Conservation (phyloP, 2,888 invertebrate genomes). For the Cactoblastis cactorum region DNA sequence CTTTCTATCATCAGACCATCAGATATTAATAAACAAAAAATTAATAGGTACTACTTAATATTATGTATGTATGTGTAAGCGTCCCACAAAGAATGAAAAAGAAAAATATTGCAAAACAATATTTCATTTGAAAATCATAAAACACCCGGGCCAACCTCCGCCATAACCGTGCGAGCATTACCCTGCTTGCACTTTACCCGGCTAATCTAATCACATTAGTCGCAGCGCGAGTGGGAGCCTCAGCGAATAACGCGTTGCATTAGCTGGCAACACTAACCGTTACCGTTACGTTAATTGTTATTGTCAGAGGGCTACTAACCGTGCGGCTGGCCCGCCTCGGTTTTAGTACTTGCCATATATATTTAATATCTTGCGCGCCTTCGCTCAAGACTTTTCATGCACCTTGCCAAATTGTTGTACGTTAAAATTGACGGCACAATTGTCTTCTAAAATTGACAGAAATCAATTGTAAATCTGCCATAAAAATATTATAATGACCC, state of each 20-base stretch:
- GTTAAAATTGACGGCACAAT: neutral
- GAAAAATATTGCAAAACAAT: no score
- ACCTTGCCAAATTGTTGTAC: neutral
- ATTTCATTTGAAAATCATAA: no score
- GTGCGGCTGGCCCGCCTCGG: neutral
- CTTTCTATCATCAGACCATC: no score
- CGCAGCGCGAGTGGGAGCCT: constrained; percentile 8
- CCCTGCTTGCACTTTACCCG: constrained; percentile 4
- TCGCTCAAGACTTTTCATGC: neutral
- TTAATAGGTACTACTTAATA: no score
- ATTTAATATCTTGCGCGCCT: neutral
- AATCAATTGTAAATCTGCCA: neutral
- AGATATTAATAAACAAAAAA: no score
- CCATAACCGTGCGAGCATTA: neutral
- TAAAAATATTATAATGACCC: no score
- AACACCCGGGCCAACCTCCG: no score
- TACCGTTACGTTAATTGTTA: constrained; percentile 67
- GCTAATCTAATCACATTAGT: constrained; percentile 12
- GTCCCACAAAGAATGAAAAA: no score
- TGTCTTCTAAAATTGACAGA: neutral
- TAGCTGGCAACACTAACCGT: constrained; percentile 59
- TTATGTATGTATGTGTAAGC: no score
- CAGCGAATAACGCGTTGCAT: constrained; percentile 51
- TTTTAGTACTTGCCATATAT: neutral
- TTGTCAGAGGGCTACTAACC: constrained; percentile 32